phyloP scores from a whole-genome alignment of 2,113 vertebrate genomes.

The Herpailurus yagouaroundi region DNA sequence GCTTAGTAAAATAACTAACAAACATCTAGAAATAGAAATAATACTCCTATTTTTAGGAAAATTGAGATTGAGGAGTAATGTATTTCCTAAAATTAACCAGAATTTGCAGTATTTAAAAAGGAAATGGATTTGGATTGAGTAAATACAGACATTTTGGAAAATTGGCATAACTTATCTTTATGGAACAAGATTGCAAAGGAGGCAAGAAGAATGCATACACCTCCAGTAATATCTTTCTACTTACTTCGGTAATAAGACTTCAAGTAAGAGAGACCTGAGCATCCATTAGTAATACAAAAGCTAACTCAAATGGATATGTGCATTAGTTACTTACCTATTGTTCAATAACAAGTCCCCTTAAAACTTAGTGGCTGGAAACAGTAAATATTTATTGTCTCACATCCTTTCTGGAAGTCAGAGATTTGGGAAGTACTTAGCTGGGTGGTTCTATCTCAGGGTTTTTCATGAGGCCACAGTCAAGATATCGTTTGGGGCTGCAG shows the following conservation, averaged over 20 bases:
- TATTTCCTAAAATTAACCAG: not conserved
- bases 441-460: accelerated
- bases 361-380: not conserved
- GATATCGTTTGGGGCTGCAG: accelerated
- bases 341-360: not conserved
- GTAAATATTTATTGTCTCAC: not conserved
- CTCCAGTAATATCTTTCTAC: not conserved
- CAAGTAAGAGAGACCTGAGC: not conserved
- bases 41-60: not conserved
- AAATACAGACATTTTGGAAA: not conserved
- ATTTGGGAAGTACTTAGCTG: not conserved
- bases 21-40: not conserved
- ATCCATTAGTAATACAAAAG: not conserved
- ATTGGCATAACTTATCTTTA: not conserved
- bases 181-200: not conserved
- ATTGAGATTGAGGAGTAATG: not conserved
- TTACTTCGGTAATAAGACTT: not conserved
- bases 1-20: not conserved
- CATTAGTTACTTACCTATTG: not conserved
- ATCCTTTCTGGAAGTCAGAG: not conserved
- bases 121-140: not conserved
- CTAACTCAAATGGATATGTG: not conserved
- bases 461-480: not conserved
- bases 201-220: not conserved
- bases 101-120: not conserved